These are phyloP conservation scores for Dendroctonus ponderosae DNA, from an alignment of 1,140 invertebrate species.

Conservation along the genomic window DNA sequence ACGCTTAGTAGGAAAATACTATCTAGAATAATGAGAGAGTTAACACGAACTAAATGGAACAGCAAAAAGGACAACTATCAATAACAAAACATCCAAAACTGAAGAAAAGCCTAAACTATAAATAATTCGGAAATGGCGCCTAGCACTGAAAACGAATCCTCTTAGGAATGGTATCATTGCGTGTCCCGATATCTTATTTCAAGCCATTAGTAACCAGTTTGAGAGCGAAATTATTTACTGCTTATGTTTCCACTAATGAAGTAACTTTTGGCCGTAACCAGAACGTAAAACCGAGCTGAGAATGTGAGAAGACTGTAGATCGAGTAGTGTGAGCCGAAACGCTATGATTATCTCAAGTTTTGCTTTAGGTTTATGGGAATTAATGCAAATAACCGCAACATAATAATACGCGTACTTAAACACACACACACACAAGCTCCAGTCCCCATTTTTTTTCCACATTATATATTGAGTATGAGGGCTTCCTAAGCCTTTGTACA, in stretches of 20 bases:
- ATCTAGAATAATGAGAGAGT: too few relatives aligned
- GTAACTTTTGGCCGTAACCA: slow-evolving; percentile 41
- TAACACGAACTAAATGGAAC: too few relatives aligned
- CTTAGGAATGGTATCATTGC: slow-evolving; percentile 46
- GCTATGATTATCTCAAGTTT: too few relatives aligned
- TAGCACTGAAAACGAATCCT: slow-evolving; percentile 8
- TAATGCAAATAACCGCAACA: too few relatives aligned
- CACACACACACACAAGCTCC: too few relatives aligned
- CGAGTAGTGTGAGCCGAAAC: background rate
- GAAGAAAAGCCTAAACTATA: too few relatives aligned
- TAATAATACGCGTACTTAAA: too few relatives aligned
- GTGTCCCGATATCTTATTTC: slow-evolving; percentile 52
- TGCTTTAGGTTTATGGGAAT: too few relatives aligned
- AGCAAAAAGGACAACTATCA: too few relatives aligned
- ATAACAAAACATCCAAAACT: too few relatives aligned
- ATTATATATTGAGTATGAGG: slow-evolving; percentile 24
- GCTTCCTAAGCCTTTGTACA: slow-evolving; percentile 28
- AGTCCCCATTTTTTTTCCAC: too few relatives aligned
- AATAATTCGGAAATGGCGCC: background rate
- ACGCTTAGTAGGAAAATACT: too few relatives aligned
- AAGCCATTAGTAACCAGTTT: slow-evolving; percentile 36
- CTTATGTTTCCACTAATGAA: slow-evolving; percentile 51
- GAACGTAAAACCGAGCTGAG: slow-evolving; percentile 8
- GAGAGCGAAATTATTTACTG: slow-evolving; percentile 46
- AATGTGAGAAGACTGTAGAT: background rate